Evolutionary conservation across 2,797 vertebrate species (phyloP).

Genomic region (Halcyon smyrnensis): DNA sequence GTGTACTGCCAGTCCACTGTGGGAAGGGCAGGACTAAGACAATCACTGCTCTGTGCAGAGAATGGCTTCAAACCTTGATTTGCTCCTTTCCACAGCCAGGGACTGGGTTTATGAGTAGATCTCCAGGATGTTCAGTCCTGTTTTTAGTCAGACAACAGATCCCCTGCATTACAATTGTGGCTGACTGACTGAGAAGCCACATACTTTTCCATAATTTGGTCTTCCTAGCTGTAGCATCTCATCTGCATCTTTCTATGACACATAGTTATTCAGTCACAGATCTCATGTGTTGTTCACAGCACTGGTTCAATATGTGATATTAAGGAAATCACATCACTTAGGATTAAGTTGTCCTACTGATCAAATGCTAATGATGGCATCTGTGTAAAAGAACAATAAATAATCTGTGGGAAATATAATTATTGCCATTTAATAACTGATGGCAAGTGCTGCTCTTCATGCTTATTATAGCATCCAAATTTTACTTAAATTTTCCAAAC

Average conservation of each 20-base stretch:
- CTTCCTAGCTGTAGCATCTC: neutral
- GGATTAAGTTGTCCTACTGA: neutral
- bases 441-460: neutral
- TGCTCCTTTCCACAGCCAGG: neutral
- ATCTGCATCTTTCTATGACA: neutral
- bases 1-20: rapidly evolving
- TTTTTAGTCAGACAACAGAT: too few relatives aligned
- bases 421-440: neutral
- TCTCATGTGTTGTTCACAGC: neutral
- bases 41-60: neutral
- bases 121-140: neutral
- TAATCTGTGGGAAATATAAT: neutral
- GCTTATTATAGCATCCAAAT: neutral
- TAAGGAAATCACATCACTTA: neutral
- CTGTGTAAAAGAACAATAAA: neutral
- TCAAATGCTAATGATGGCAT: neutral
- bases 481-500: neutral
- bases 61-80: neutral
- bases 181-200: neutral
- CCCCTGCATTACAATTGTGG: rapidly evolving
- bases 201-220: neutral
- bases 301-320: neutral
- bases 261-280: neutral
- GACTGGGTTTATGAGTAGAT: neutral
- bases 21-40: neutral